phyloP scores from a whole-genome alignment of 2,797 vertebrate genomes.

The Pangasius mekongensis region DNA sequence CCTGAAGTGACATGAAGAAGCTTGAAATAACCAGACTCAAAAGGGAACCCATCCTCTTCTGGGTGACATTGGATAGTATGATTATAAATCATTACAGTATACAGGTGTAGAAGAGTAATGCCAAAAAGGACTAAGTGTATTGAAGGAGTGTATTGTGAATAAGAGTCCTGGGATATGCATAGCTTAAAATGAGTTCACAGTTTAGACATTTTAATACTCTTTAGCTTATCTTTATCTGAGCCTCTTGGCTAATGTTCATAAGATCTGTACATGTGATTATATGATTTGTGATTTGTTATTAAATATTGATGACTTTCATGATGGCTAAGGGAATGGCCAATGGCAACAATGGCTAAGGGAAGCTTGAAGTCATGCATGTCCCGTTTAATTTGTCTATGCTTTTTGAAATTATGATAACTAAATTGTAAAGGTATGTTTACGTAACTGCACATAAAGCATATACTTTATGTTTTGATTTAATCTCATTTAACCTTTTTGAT shows the following conservation, averaged over 20 bases:
- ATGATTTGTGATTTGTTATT: background rate
- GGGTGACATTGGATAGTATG: background rate
- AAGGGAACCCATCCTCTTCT: background rate
- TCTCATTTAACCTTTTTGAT: background rate
- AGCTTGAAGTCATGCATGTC: background rate
- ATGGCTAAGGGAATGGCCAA: too few species aligned
- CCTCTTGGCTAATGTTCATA: background rate
- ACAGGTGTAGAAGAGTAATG: background rate
- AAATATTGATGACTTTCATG: background rate
- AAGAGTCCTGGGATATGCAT: background rate
- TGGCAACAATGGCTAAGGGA: background rate
- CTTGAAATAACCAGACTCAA: background rate
- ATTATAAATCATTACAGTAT: background rate
- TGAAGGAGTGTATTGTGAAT: background rate
- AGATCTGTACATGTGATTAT: background rate
- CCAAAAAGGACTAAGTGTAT: background rate
- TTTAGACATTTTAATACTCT: background rate
- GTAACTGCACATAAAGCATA: background rate
- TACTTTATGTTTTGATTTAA: background rate
- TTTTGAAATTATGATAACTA: background rate
- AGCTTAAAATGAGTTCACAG: background rate
- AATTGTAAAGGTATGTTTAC: background rate
- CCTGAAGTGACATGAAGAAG: background rate
- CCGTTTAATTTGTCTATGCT: background rate
- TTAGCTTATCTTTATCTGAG: background rate